Conservation (phyloP, 2,797 vertebrate genomes). For the Mormyrus hasselquistii region DNA sequence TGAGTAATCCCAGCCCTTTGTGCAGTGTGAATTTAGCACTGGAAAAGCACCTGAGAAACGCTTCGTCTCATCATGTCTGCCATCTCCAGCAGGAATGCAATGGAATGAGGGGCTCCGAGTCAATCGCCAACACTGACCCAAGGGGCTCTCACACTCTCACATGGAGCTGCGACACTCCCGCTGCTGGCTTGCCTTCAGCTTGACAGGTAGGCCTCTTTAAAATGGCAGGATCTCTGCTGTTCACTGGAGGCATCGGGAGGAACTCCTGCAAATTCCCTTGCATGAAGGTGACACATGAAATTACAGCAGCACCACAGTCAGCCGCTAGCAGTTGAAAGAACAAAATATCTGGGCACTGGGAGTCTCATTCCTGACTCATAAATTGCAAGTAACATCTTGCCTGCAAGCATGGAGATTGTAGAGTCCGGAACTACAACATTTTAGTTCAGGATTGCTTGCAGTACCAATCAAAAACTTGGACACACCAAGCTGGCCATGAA, state of each 20-base stretch:
- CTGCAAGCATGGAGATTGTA: not conserved
- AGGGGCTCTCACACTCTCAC: not conserved
- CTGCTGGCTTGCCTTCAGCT: not conserved
- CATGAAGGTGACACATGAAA: not conserved
- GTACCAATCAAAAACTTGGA: not conserved
- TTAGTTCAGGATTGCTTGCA: not conserved
- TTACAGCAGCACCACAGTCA: not conserved
- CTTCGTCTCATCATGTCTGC: not conserved
- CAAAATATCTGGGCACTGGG: not conserved
- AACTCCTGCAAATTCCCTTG: not conserved
- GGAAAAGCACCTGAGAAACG: not conserved
- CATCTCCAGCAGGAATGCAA: not conserved
- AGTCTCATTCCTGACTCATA: not conserved
- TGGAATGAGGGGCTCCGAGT: not conserved
- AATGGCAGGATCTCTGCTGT: not conserved
- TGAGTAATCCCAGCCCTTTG: not conserved
- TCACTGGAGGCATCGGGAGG: not conserved
- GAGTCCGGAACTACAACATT: not conserved
- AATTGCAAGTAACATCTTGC: constrained; percentile 40
- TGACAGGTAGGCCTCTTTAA: not conserved
- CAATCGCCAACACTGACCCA: not conserved
- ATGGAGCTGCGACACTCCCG: not conserved
- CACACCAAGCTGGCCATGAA: not conserved
- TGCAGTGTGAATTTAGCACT: not conserved
- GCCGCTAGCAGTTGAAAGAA: not conserved